These are phyloP conservation scores for Shargacucullia verbasci DNA, from an alignment of 2,888 invertebrate genomes.

Conservation along the genomic window DNA sequence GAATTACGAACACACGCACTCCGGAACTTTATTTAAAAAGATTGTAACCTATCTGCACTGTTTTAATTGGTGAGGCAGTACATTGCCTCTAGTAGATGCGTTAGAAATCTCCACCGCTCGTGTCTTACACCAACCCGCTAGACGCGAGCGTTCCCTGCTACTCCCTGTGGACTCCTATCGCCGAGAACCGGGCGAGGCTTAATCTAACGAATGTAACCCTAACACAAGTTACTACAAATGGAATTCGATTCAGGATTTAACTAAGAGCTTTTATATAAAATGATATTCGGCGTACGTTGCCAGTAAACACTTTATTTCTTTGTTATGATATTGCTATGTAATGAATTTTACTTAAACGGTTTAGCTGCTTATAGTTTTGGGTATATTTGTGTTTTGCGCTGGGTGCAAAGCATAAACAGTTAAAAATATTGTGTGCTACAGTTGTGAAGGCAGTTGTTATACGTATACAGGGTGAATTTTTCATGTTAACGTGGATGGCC, in stretches of 20 bases:
- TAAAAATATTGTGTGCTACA: no score
- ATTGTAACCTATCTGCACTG: no score
- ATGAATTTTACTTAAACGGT: slow-evolving; percentile 27
- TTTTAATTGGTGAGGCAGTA: no score
- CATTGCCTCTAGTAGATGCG: no score
- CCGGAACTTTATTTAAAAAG: no score
- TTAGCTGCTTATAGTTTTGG: neutral
- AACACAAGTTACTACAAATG: slow-evolving; percentile 84
- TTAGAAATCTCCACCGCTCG: slow-evolving; percentile 6
- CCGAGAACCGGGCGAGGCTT: slow-evolving; percentile 77
- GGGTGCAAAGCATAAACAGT: no score
- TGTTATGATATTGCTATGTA: slow-evolving; percentile 36
- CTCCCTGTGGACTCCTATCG: slow-evolving; percentile 83
- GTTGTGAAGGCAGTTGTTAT: no score
- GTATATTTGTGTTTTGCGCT: neutral
- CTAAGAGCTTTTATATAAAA: slow-evolving; percentile 75
- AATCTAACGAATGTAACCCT: slow-evolving; percentile 83
- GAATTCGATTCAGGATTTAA: slow-evolving; percentile 85
- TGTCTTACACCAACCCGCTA: slow-evolving; percentile 46
- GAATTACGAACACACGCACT: no score
- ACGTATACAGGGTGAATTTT: no score
- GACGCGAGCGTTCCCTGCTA: slow-evolving; percentile 68
- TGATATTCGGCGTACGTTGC: slow-evolving; percentile 55
- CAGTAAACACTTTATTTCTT: slow-evolving; percentile 45
- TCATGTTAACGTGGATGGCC: no score